Evolutionary conservation across 2,797 vertebrate species (phyloP).

Genomic region (Sarcophilus harrisii): DNA sequence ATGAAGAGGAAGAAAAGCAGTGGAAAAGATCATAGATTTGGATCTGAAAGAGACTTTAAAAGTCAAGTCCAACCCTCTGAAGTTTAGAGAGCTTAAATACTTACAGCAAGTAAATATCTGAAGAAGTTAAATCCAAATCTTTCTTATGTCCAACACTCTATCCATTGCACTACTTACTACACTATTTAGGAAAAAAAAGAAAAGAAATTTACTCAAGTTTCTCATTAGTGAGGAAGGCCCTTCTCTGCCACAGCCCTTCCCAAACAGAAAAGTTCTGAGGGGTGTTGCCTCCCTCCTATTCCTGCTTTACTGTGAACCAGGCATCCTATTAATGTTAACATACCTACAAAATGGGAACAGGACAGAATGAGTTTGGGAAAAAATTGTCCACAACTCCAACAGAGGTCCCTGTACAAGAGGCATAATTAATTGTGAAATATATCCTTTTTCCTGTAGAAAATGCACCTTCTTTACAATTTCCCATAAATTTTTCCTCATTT

Average conservation of each 20-base stretch:
- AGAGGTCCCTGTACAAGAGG: background rate
- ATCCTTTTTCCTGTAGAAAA: background rate
- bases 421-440: conserved; percentile 40
- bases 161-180: background rate
- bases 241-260: background rate
- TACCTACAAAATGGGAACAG: conserved; percentile 28
- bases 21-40: background rate
- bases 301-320: background rate
- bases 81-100: background rate
- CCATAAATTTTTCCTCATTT: conserved; percentile 34
- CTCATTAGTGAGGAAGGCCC: background rate
- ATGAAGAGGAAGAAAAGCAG: background rate
- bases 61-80: background rate
- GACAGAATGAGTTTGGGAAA: conserved; percentile 26
- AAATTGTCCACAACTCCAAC: background rate
- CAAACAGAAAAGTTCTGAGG: background rate
- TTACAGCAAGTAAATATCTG: background rate
- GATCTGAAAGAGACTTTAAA: background rate
- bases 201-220: background rate
- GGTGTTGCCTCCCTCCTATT: background rate
- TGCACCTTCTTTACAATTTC: background rate
- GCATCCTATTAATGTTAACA: background rate
- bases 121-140: background rate
- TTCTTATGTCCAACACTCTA: background rate
- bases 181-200: background rate